These are phyloP conservation scores for Cariama cristata DNA, from an alignment of 2,113 vertebrate species.

Conservation along the genomic window DNA sequence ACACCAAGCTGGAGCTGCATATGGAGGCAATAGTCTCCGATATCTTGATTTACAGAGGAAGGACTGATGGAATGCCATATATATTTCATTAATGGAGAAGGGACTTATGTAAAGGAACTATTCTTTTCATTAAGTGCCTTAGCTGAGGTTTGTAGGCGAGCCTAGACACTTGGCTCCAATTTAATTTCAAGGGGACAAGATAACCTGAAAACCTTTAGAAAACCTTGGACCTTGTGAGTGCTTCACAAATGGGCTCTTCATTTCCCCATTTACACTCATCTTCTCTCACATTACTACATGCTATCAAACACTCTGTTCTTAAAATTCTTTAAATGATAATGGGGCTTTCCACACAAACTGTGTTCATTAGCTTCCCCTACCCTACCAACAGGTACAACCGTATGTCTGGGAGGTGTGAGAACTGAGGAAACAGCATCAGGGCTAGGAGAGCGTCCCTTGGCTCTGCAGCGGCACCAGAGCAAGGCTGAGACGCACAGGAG, in stretches of 20 bases:
- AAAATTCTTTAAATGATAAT: neutral
- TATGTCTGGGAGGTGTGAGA: neutral
- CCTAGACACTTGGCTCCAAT: neutral
- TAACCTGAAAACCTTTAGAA: slow-evolving; percentile 3
- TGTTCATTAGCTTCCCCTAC: neutral
- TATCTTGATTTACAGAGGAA: slow-evolving; percentile 43
- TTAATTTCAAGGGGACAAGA: slow-evolving; percentile 9
- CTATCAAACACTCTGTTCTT: neutral
- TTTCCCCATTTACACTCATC: neutral
- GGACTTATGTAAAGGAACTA: neutral
- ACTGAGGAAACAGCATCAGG: neutral
- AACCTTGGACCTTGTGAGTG: neutral
- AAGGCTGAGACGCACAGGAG: neutral
- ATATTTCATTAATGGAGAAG: slow-evolving; percentile 30
- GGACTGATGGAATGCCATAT: slow-evolving; percentile 9
- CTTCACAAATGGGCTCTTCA: neutral
- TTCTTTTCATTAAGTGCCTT: slow-evolving; percentile 3
- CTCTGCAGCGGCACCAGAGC: neutral
- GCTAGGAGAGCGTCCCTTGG: neutral
- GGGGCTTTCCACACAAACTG: neutral
- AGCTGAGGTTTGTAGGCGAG: slow-evolving; percentile 1
- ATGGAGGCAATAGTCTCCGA: neutral
- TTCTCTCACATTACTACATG: neutral
- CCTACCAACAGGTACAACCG: neutral
- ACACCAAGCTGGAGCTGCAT: neutral